Percentiles rank a stretch among this genome's conserved stretches.
Conservation (phyloP, 2,888 invertebrate species). For the Cheilosia scutellata region DNA sequence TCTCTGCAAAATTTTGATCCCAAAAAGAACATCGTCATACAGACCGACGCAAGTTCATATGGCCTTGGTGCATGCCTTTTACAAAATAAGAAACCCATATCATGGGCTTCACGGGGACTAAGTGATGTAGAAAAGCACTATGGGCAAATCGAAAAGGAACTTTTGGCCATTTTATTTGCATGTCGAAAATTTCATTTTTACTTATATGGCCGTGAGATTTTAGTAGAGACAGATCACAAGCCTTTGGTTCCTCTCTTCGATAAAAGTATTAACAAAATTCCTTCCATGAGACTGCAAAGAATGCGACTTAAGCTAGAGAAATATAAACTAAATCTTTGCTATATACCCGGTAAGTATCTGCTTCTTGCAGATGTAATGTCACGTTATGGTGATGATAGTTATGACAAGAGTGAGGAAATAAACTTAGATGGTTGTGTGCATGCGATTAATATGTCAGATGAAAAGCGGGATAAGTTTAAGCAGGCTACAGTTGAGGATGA, state of each 20-base stretch:
- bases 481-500: constrained; percentile 14
- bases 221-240: constrained; percentile 35
- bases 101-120: constrained; percentile 34
- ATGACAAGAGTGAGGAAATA: no score
- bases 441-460: constrained; percentile 41
- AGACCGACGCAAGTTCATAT: constrained; percentile 28
- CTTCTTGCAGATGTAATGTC: no score
- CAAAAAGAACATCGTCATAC: neutral
- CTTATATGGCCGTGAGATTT: neutral
- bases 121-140: constrained; percentile 37
- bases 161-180: constrained; percentile 17
- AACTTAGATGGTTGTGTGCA: constrained; percentile 11
- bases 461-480: constrained; percentile 23
- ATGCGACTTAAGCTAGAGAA: constrained; percentile 18
- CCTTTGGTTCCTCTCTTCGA: constrained; percentile 18
- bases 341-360: no score
- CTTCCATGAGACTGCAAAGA: constrained; percentile 23
- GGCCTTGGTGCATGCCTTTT: constrained; percentile 37
- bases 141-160: constrained; percentile 33
- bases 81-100: constrained; percentile 31
- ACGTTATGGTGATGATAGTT: no score
- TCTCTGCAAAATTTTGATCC: constrained; percentile 24
- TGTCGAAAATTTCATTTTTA: no score
- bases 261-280: constrained; percentile 19
- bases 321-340: constrained; percentile 24